These are phyloP conservation scores for Thyatira batis DNA, from an alignment of 2,888 invertebrate genomes.

Conservation along the genomic window DNA sequence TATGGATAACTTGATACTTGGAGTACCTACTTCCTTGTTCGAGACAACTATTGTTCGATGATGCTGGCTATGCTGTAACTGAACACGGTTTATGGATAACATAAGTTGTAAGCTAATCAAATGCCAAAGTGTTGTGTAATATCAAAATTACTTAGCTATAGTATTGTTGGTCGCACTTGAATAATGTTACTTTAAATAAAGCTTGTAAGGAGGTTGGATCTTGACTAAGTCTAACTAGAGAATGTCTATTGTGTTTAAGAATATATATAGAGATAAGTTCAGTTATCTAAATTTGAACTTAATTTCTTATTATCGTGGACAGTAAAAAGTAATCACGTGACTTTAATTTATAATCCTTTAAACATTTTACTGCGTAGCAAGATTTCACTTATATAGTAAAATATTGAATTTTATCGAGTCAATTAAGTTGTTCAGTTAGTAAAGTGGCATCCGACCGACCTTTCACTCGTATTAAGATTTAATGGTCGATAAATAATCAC, in stretches of 20 bases:
- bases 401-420: slow-evolving; percentile 19
- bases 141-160: neutral
- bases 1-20: slow-evolving; percentile 26
- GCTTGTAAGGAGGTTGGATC: too few relatives aligned
- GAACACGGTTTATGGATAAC: neutral
- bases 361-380: slow-evolving; percentile 8
- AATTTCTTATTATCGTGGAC: too few relatives aligned
- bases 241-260: too few relatives aligned
- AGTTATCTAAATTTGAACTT: too few relatives aligned
- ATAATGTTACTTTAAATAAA: neutral
- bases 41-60: slow-evolving; percentile 32
- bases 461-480: slow-evolving; percentile 27
- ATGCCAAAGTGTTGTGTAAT: neutral
- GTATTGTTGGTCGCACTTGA: neutral
- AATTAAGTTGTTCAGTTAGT: slow-evolving; percentile 22
- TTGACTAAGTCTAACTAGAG: too few relatives aligned
- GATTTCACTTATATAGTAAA: slow-evolving; percentile 12
- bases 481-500: slow-evolving; percentile 24
- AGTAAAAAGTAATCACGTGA: neutral
- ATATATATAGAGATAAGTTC: too few relatives aligned
- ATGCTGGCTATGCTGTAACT: slow-evolving; percentile 8
- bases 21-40: slow-evolving; percentile 31
- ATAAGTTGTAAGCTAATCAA: neutral
- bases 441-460: slow-evolving; percentile 22
- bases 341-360: neutral